Percentiles rank a stretch among this genome's conserved stretches.
These are phyloP conservation scores for Campylorhamphus procurvoides DNA, from an alignment of 2,113 vertebrate species.

Conservation along the genomic window DNA sequence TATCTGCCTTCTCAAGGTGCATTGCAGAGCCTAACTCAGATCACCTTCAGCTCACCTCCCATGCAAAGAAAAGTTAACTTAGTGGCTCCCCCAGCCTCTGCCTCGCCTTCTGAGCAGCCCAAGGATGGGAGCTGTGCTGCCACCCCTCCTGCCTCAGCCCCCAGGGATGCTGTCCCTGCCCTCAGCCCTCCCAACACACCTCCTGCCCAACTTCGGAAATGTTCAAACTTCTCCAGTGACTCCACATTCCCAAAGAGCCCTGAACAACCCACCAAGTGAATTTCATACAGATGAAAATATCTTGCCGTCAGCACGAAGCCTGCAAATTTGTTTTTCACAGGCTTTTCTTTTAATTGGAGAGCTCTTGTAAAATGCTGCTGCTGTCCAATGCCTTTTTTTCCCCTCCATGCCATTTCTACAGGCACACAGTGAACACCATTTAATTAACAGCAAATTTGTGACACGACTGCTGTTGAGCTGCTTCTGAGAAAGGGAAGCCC, in stretches of 20 bases:
- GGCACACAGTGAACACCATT: slow-evolving; percentile 53
- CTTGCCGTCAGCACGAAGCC: background rate
- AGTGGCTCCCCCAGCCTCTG: background rate
- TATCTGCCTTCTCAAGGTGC: background rate
- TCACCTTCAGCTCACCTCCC: background rate
- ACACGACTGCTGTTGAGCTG: slow-evolving; percentile 45
- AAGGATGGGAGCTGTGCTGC: rapidly evolving
- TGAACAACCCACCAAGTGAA: background rate
- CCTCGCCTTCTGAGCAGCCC: background rate
- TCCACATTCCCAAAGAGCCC: background rate
- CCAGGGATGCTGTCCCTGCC: background rate
- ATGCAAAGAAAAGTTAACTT: background rate
- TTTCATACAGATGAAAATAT: background rate
- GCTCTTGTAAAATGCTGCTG: slow-evolving; percentile 14
- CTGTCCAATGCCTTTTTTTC: background rate
- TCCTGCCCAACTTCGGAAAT: background rate
- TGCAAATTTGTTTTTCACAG: background rate
- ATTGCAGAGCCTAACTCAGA: background rate
- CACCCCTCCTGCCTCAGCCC: background rate
- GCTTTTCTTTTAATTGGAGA: slow-evolving; percentile 33
- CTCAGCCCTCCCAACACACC: background rate
- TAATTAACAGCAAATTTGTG: slow-evolving; percentile 71
- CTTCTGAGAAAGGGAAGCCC: slow-evolving; percentile 65
- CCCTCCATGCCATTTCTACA: slow-evolving; percentile 34
- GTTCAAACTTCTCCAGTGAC: background rate